phyloP scores from a whole-genome alignment of 2,797 vertebrate genomes.

The Luscinia megarhynchos region DNA sequence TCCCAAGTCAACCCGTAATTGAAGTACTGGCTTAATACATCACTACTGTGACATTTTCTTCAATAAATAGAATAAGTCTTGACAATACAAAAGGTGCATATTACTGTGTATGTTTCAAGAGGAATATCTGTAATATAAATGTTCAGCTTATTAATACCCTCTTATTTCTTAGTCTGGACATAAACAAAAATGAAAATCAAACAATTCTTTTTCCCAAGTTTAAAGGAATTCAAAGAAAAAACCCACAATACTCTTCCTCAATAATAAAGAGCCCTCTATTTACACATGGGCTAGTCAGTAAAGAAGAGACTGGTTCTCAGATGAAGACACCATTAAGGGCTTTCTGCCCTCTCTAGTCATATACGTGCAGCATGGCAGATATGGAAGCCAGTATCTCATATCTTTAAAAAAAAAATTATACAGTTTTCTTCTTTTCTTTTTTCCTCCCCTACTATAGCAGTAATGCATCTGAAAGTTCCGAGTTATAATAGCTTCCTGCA shows the following conservation, averaged over 20 bases:
- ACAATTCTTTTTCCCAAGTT: slow-evolving; percentile 66
- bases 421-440: slow-evolving; percentile 12
- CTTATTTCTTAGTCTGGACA: slow-evolving; percentile 68
- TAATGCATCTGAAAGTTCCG: slow-evolving; percentile 78
- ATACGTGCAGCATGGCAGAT: slow-evolving; percentile 77
- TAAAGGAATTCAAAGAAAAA: slow-evolving; percentile 51
- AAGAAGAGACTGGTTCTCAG: slow-evolving; percentile 51
- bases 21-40: slow-evolving; percentile 94
- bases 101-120: slow-evolving; percentile 80
- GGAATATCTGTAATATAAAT: slow-evolving; percentile 77
- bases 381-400: slow-evolving; percentile 76
- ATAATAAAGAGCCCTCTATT: slow-evolving; percentile 74
- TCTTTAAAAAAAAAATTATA: slow-evolving; percentile 40
- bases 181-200: slow-evolving; percentile 71
- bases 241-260: slow-evolving; percentile 60
- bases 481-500: slow-evolving; percentile 83
- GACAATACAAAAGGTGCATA: slow-evolving; percentile 85
- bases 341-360: slow-evolving; percentile 47
- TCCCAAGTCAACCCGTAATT: slow-evolving; percentile 87
- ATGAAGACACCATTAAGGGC: slow-evolving; percentile 46
- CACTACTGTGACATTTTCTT: slow-evolving; percentile 86
- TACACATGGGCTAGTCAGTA: slow-evolving; percentile 68
- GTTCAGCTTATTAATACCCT: slow-evolving; percentile 79
- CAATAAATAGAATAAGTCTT: slow-evolving; percentile 86
- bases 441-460: slow-evolving; percentile 72